A percentile compares a stretch with the other conserved stretches of the same genome.
These are phyloP conservation scores for Sarcophaga variegata DNA, from an alignment of 2,888 invertebrate genomes.

Conservation along the genomic window DNA sequence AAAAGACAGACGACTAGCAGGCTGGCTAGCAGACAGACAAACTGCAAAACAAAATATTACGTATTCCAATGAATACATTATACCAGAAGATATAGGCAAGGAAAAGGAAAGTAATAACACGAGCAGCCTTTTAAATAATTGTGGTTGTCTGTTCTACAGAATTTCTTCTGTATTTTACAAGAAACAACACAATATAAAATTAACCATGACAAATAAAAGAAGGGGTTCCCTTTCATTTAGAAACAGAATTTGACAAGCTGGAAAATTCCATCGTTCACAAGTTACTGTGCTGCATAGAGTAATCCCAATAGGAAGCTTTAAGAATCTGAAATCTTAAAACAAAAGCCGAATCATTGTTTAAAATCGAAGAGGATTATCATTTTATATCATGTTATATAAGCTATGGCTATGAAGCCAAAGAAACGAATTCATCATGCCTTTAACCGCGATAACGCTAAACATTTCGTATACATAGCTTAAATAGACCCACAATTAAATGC, in stretches of 20 bases:
- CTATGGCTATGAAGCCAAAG: too few relatives aligned
- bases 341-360: too few relatives aligned
- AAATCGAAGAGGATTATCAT: too few relatives aligned
- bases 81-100: background rate
- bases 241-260: too few relatives aligned
- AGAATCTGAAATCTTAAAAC: too few relatives aligned
- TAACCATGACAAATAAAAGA: background rate
- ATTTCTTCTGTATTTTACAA: background rate
- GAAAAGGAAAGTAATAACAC: conserved; percentile 5
- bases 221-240: background rate
- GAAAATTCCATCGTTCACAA: too few relatives aligned
- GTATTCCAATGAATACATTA: background rate
- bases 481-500: too few relatives aligned
- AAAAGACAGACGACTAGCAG: background rate
- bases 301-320: too few relatives aligned
- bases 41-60: background rate
- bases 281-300: background rate
- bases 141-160: conserved; percentile 10
- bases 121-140: conserved; percentile 26
- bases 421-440: too few relatives aligned
- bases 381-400: too few relatives aligned
- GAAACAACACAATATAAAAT: background rate
- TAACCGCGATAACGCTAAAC: too few relatives aligned
- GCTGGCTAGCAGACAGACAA: background rate
- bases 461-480: too few relatives aligned